phyloP scores from a whole-genome alignment of 2,797 vertebrate genomes.

The Hipposideros larvatus region DNA sequence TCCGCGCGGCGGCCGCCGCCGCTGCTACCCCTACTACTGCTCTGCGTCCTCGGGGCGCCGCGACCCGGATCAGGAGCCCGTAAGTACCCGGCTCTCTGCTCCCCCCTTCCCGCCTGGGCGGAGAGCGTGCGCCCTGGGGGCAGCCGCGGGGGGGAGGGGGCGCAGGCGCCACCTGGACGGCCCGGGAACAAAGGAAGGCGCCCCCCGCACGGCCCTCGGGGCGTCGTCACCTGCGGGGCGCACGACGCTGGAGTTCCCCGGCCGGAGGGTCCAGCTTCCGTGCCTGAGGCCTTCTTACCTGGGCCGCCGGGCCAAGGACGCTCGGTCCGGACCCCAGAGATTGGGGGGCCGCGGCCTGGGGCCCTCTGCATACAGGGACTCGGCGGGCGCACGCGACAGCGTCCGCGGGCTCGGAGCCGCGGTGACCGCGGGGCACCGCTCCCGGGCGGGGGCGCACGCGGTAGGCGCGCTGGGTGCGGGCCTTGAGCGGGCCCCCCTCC shows the following conservation, averaged over 20 bases:
- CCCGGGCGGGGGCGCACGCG: conserved; percentile 63
- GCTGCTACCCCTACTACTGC: conserved; percentile 71
- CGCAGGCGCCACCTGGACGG: conserved; percentile 82
- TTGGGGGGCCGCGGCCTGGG: background rate
- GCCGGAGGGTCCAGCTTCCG: conserved; percentile 9
- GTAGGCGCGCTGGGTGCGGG: conserved; percentile 68
- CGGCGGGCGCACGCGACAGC: conserved; percentile 57
- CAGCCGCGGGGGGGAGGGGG: conserved; percentile 66
- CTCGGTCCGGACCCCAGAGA: background rate
- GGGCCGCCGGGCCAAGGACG: conserved; percentile 49
- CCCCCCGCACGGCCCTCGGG: conserved; percentile 81
- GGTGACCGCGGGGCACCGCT: background rate
- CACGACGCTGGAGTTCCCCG: background rate
- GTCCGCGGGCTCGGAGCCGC: background rate
- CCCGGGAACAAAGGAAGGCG: conserved; percentile 82
- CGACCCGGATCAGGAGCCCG: conserved; percentile 77
- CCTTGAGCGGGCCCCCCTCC: conserved; percentile 37
- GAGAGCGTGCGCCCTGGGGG: conserved; percentile 62
- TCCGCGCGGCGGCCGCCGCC: conserved; percentile 76
- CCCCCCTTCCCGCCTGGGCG: background rate
- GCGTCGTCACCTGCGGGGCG: conserved; percentile 76
- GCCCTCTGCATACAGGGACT: conserved; percentile 18
- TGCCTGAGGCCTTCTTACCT: conserved; percentile 74
- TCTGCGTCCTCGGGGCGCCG: conserved; percentile 80
- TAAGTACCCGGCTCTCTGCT: conserved; percentile 73